phyloP scores from a whole-genome alignment of 2,113 vertebrate species.

The Amphiprion ocellaris region DNA sequence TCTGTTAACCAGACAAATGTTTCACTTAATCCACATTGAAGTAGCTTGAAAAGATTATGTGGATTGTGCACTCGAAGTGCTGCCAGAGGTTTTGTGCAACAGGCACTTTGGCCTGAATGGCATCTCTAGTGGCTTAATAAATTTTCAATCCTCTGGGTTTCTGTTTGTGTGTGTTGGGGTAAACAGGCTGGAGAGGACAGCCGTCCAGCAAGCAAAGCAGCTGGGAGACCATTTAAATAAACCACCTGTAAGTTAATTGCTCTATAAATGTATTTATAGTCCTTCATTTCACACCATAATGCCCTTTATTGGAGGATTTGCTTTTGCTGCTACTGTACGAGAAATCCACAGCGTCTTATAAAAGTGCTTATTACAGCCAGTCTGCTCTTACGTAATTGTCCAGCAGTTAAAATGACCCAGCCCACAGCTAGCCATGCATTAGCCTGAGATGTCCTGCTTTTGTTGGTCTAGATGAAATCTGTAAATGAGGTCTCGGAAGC shows the following conservation, averaged over 20 bases:
- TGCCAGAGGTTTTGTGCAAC: conserved; percentile 43
- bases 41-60: conserved; percentile 41
- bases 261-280: conserved; percentile 46
- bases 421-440: conserved; percentile 16
- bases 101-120: conserved; percentile 17
- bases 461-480: conserved; percentile 73
- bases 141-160: conserved; percentile 14
- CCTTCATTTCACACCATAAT: conserved; percentile 42
- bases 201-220: conserved; percentile 8
- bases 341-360: conserved; percentile 16
- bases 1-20: conserved; percentile 59
- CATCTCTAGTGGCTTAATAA: conserved; percentile 21
- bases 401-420: conserved; percentile 12
- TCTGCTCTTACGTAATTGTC: conserved; percentile 35
- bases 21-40: conserved; percentile 21
- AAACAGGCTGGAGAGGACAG: neutral
- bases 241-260: conserved; percentile 53
- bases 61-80: conserved; percentile 45
- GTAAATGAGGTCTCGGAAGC: conserved; percentile 59
- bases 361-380: conserved; percentile 14
- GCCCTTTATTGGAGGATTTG: conserved; percentile 15
- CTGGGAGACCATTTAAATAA: conserved; percentile 31
- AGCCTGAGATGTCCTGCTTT: conserved; percentile 38
- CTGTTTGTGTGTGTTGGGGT: conserved; percentile 24
- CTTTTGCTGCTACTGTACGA: conserved; percentile 38